phyloP scores from a whole-genome alignment of 1,140 invertebrate genomes.

The Drosophila azteca region DNA sequence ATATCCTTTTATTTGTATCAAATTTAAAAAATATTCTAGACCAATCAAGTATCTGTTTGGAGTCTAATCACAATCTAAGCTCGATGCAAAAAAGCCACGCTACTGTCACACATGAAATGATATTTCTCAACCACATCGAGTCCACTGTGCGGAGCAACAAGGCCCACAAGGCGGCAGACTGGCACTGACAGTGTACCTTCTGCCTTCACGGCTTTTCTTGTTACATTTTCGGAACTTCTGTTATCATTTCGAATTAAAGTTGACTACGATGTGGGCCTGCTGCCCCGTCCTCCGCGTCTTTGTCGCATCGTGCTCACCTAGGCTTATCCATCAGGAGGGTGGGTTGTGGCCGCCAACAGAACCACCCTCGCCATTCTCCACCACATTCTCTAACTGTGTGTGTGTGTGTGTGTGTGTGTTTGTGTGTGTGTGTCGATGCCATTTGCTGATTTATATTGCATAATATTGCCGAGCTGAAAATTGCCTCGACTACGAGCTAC shows the following conservation, averaged over 20 bases:
- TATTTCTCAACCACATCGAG: constrained; percentile 1
- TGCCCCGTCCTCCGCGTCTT: constrained; percentile 8
- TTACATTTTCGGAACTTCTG: constrained; percentile 72
- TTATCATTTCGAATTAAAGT: constrained; percentile 78
- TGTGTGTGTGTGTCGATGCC: constrained; percentile 43
- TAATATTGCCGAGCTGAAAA: constrained; percentile 71
- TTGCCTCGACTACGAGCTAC: constrained; percentile 35
- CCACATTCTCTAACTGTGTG: constrained; percentile 20
- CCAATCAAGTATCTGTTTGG: too few relatives aligned
- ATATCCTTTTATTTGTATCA: too few relatives aligned
- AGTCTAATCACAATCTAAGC: too few relatives aligned
- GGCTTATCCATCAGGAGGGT: constrained; percentile 20
- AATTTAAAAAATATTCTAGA: too few relatives aligned
- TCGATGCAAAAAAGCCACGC: too few relatives aligned
- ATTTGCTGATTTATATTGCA: constrained; percentile 82
- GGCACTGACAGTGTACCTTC: constrained; percentile 26
- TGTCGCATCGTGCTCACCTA: constrained; percentile 19
- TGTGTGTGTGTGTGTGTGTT: constrained; percentile 16
- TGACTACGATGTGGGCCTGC: constrained; percentile 21
- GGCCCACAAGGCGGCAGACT: not conserved
- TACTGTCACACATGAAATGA: not conserved
- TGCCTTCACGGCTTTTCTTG: constrained; percentile 66
- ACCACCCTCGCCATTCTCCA: not conserved
- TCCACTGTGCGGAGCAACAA: constrained; percentile 38
- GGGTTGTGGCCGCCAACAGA: constrained; percentile 6